These are phyloP conservation scores for Pitangus sulphuratus DNA, from an alignment of 2,797 vertebrate genomes.

Conservation along the genomic window DNA sequence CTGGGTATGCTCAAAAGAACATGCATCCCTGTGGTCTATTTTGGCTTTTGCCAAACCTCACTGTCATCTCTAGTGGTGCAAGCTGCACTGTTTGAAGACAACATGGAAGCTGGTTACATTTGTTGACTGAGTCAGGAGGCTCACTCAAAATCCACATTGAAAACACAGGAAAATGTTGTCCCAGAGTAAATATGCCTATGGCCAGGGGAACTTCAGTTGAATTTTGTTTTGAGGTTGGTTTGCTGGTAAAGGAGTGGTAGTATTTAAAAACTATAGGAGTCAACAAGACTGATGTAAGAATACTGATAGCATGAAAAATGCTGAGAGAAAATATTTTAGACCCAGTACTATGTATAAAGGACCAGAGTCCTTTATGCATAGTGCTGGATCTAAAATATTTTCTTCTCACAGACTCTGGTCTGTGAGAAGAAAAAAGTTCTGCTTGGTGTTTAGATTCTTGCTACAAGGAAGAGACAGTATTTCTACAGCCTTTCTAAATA, in stretches of 20 bases:
- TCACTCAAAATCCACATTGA: not conserved
- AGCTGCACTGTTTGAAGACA: not conserved
- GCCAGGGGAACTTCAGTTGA: not conserved
- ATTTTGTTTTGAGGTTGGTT: not conserved
- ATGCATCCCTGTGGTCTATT: not conserved
- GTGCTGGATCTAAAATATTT: too few species aligned
- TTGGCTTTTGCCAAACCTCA: not conserved
- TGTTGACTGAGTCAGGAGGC: not conserved
- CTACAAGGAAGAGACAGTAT: not conserved
- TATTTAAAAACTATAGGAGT: not conserved
- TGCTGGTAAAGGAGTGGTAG: not conserved
- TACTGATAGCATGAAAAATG: not conserved
- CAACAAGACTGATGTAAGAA: not conserved
- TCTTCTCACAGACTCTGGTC: not conserved
- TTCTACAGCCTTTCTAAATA: not conserved
- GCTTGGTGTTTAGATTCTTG: not conserved
- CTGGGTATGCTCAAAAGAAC: not conserved
- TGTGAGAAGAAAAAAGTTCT: not conserved
- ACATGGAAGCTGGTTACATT: accelerated
- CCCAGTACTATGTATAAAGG: not conserved
- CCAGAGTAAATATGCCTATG: not conserved
- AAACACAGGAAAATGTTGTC: not conserved
- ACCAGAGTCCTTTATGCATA: too few species aligned
- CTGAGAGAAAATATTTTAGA: not conserved
- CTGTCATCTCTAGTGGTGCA: not conserved